Evolutionary conservation across 2,888 invertebrate species (phyloP), one percentile per base, ranked within the genome.

Genomic region (Sialis fuliginosa): DNA sequence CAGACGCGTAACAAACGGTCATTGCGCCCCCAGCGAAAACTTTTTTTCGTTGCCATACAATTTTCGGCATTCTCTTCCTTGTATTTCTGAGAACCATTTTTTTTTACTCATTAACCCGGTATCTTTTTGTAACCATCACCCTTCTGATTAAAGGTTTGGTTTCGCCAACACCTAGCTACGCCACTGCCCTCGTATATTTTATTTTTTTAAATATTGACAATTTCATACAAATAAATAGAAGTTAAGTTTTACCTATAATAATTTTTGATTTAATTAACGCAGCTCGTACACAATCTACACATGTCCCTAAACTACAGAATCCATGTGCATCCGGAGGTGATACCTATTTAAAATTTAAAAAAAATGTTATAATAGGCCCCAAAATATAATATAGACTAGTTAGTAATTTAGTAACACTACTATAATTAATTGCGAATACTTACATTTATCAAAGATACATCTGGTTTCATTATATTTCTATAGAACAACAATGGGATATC

Each of bases 241-340:
- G 22, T 22, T 2, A 22, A 22, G 22, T 2, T 22, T 22, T 22
- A 22, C 22, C 22, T 22, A 22, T 31, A 12, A 79, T 72, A 46
- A 68, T 62, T 60, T 75, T 75, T 7, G 77, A 68, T 53, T 72
- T 65, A 40, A 68, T 63, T 5, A 76, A 56, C 4, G 75, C 79
- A 31, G 75, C 71, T 43, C 73, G 60, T 0, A 75, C 68, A 52
- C 71, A 70, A 54, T 79, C 78, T 1, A 77, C 72, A 55, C 72
- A 74, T 4, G 75, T 72, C 6, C 78, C 78, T 34, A 78, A 60
- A 30, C 72, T 71, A 56, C 77, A 77, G 57, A 69, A 78, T 2
- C 78, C 78, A 53, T 77, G 74, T 32, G 67, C 60, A 54, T 78
- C 78, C 2, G 77, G 77, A 1, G 73, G 71, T 8, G 71, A 71